Conservation (phyloP, 2,797 vertebrate species). For the Agapornis canus region DNA sequence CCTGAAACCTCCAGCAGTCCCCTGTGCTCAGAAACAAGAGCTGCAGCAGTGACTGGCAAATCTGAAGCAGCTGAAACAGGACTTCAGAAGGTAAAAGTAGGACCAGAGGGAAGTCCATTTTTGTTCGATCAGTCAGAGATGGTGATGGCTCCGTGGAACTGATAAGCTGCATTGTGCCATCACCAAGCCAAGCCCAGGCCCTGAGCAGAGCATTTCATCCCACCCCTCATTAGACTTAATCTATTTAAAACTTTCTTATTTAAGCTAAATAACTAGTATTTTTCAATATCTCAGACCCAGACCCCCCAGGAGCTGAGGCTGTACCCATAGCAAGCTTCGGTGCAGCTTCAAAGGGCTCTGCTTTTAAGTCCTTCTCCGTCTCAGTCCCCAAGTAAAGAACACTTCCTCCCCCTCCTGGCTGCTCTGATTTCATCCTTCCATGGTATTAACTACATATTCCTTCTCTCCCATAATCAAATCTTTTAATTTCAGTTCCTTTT, state of each 20-base stretch:
- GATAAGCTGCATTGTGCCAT: fast-evolving
- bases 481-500: not conserved
- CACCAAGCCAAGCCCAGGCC: fast-evolving
- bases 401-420: conserved; percentile 64
- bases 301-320: not conserved
- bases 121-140: fast-evolving
- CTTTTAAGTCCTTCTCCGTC: not conserved
- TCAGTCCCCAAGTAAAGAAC: conserved; percentile 1
- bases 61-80: not conserved
- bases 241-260: not conserved
- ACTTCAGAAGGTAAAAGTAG: fast-evolving
- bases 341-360: not conserved
- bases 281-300: not conserved
- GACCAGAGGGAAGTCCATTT: fast-evolving
- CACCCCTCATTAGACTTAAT: not conserved
- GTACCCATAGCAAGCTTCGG: not conserved
- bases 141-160: fast-evolving
- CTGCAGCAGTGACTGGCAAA: fast-evolving
- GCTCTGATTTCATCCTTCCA: not conserved
- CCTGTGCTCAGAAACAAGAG: not conserved
- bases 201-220: not conserved
- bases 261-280: not conserved
- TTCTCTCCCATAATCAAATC: not conserved
- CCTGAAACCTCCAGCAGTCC: fast-evolving
- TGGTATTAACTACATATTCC: fast-evolving